Evolutionary conservation across 2,113 vertebrate species (phyloP).

Genomic region (Neoarius graeffei): DNA sequence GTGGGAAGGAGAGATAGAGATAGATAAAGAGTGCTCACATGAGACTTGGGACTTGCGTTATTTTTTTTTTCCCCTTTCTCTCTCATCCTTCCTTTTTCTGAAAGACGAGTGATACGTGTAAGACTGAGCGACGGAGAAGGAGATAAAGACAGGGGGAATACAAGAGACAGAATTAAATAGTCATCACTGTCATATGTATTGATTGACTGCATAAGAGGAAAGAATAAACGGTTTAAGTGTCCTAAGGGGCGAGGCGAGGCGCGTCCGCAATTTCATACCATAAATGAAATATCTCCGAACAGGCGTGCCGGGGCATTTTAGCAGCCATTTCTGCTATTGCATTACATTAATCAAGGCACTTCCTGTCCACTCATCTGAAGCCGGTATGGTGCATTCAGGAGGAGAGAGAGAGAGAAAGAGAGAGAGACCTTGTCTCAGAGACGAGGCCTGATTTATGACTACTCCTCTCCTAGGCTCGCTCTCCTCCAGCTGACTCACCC

Average conservation of each 20-base stretch:
- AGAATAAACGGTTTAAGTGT: constrained; percentile 84
- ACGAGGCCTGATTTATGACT: constrained; percentile 83
- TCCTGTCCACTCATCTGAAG: constrained; percentile 81
- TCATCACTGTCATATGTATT: constrained; percentile 89
- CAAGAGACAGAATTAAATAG: constrained; percentile 68
- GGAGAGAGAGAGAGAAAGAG: constrained; percentile 14
- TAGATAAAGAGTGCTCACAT: constrained; percentile 30
- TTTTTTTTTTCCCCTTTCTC: neutral
- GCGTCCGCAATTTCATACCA: constrained; percentile 79
- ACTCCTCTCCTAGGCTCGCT: constrained; percentile 64
- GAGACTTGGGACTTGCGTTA: neutral
- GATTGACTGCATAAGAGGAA: constrained; percentile 93
- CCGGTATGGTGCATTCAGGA: constrained; percentile 62
- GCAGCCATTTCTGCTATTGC: constrained; percentile 87
- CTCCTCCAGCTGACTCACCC: constrained; percentile 69
- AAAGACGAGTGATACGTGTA: neutral
- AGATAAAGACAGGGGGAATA: constrained; percentile 65
- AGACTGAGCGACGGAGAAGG: neutral
- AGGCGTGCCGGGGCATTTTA: constrained; percentile 85
- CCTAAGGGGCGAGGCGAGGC: constrained; percentile 70
- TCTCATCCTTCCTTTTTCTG: neutral
- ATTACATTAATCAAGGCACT: constrained; percentile 87
- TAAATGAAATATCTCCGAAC: constrained; percentile 87
- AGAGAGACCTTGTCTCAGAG: constrained; percentile 30
- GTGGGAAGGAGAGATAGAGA: constrained; percentile 35